Base-by-base conservation (phyloP, 2,113 vertebrate genomes). In the Geothlypis trichas region DNA sequence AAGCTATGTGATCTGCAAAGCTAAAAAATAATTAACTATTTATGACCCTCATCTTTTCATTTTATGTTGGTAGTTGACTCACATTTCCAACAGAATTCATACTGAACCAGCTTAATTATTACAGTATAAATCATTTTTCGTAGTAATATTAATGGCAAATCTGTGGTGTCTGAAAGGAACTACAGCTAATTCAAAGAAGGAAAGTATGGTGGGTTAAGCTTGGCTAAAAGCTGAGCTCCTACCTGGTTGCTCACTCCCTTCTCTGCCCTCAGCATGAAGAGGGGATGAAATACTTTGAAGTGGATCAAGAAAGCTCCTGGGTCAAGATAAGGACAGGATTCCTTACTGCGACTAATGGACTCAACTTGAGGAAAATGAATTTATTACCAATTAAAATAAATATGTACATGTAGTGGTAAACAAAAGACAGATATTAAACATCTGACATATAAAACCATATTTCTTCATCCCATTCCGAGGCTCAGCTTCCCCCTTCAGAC, bases 231-330 rank as follows among this genome's bases (percentile, higher is more conserved):
- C 28, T 2, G 3, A 63, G 41, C 7, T 63, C 21, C 39, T 39
- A 5, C 13, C 8, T 5, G 2, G 2, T 20, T 68, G 4, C 27
- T 73, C 11, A 26, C 5, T 33, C 6, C 11, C 2, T 33, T 21
- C 52, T 72, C n/a, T 35, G 11, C 5, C 9, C 30, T 51, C 58
- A 52, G 37, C 16, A 37, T 26, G 7, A 71, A 61, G 10, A 62
- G 21, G 5, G 11, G 5, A 46, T 49, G 2, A 69, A 55, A 41
- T 26, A 39, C 15, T 26, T 74, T 26, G 37, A 59, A 33, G 0
- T 4, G 30, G 24, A 78, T 39, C 4, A 21, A 33, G 35, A 59
- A 82, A 68, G 3, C 1, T 82, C 39, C 7, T 26, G 19, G 15
- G 15, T 24, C 28, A 46, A 39, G 39, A 14, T 30, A 67, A 59